Conservation (phyloP, 2,113 vertebrate genomes). For the Trinectes maculatus region DNA sequence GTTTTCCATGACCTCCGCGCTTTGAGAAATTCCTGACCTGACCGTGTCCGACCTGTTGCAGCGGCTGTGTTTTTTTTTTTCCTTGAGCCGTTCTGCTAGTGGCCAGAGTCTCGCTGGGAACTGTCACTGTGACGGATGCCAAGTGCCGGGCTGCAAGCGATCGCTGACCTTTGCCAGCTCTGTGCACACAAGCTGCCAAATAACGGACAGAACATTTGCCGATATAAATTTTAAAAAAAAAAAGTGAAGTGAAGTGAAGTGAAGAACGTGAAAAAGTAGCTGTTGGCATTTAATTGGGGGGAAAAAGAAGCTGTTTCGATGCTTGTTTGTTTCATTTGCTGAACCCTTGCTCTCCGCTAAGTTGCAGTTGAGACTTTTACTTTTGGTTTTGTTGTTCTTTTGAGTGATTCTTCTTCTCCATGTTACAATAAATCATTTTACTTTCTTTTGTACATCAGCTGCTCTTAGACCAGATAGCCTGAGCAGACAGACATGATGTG, state of each 20-base stretch:
- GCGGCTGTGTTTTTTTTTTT: constrained; percentile 85
- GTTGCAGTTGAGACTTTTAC: constrained; percentile 87
- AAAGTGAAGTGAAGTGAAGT: constrained; percentile 63
- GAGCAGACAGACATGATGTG: constrained; percentile 99
- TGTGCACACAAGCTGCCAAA: constrained; percentile 81
- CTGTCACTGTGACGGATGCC: constrained; percentile 95
- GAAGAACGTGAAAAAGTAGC: constrained; percentile 14
- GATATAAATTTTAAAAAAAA: constrained; percentile 58
- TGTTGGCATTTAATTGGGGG: constrained; percentile 69
- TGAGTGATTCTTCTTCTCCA: constrained; percentile 89
- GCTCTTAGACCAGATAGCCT: constrained; percentile 99
- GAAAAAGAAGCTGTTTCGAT: constrained; percentile 84
- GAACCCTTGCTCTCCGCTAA: constrained; percentile 99
- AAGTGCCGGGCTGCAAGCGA: constrained; percentile 85
- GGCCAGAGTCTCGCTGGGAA: constrained; percentile 84
- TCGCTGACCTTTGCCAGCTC: constrained; percentile 88
- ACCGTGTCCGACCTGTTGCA: constrained; percentile 86
- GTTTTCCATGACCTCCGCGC: constrained; percentile 88
- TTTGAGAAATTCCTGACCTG: constrained; percentile 89
- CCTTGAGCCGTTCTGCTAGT: constrained; percentile 85
- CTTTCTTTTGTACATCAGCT: constrained; percentile 99
- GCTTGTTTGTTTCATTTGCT: constrained; percentile 93
- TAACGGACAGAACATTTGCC: constrained; percentile 67
- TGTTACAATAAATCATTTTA: constrained; percentile 99
- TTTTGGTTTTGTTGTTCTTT: constrained; percentile 86